Evolutionary conservation across 2,113 vertebrate species (phyloP).

Genomic region (Myiozetetes cayanensis): DNA sequence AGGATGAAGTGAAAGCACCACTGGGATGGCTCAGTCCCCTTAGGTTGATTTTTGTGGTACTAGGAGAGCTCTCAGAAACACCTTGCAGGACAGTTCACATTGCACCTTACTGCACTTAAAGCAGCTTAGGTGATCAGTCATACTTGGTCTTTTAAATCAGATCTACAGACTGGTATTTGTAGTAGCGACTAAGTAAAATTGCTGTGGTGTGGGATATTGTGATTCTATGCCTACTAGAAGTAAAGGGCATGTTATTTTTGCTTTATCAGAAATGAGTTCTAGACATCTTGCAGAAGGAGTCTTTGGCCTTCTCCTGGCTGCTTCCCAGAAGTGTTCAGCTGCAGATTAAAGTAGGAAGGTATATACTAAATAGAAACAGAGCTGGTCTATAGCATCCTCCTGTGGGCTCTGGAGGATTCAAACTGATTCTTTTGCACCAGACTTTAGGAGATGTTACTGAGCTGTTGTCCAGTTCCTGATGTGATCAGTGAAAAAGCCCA

Average conservation of each 20-base stretch:
- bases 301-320: not conserved
- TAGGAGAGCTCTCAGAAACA: not conserved
- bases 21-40: not conserved
- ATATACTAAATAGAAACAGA: not conserved
- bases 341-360: not conserved
- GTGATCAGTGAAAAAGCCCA: not conserved
- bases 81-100: not conserved
- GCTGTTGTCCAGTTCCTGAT: not conserved
- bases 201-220: not conserved
- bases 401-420: not conserved
- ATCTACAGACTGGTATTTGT: not conserved
- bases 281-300: not conserved
- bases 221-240: not conserved
- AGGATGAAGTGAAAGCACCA: not conserved
- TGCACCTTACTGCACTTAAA: not conserved
- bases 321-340: not conserved
- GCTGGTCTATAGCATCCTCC: not conserved
- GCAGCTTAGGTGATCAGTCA: not conserved
- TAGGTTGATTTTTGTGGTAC: not conserved
- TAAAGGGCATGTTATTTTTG: not conserved
- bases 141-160: not conserved
- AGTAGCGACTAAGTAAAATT: not conserved
- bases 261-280: not conserved
- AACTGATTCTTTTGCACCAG: not conserved
- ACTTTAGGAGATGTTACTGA: not conserved